Conservation (phyloP, 2,888 invertebrate species). For the Stenchaetothrips biformis region DNA sequence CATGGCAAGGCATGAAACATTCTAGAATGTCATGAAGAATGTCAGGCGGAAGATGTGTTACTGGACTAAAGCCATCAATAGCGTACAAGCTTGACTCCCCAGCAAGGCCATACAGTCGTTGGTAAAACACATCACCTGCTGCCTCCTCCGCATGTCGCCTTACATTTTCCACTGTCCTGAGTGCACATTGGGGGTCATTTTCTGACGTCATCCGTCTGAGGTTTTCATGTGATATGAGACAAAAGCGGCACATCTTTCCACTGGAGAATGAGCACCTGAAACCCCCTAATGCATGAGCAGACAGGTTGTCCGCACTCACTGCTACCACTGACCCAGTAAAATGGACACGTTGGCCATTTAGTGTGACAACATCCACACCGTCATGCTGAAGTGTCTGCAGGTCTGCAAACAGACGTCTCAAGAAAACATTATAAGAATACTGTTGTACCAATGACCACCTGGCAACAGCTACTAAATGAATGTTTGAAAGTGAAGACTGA, state of each 20-base stretch:
- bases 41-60: too few species aligned
- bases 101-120: neutral
- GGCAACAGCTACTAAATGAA: neutral
- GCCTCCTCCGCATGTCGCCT: neutral
- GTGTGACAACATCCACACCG: neutral
- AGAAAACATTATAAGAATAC: neutral
- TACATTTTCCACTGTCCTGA: too few species aligned
- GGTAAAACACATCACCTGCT: neutral
- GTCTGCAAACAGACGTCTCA: neutral
- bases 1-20: too few species aligned
- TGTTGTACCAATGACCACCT: neutral
- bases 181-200: too few species aligned
- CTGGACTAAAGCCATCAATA: neutral
- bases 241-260: too few species aligned
- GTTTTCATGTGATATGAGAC: too few species aligned
- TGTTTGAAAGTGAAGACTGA: neutral
- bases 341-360: neutral
- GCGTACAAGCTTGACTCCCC: neutral
- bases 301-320: too few species aligned
- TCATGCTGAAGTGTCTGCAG: neutral
- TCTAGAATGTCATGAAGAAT: too few species aligned
- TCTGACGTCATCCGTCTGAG: too few species aligned
- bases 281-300: too few species aligned
- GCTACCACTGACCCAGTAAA: neutral
- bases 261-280: too few species aligned